phyloP scores from a whole-genome alignment of 2,797 vertebrate species.

The Vultur gryphus region DNA sequence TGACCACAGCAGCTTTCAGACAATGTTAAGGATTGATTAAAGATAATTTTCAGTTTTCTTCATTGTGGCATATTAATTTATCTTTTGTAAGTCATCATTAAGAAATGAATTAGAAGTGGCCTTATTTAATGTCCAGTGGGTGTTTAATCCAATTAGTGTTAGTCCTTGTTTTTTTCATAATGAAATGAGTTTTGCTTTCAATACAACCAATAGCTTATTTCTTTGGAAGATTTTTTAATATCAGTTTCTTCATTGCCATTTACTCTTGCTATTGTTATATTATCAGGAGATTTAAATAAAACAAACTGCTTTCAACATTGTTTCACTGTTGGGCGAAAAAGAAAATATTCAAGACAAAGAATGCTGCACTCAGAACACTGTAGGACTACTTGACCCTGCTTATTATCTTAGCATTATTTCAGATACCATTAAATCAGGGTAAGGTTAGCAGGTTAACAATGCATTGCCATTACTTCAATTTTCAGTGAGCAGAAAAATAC shows the following conservation, averaged over 20 bases:
- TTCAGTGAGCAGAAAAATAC: neutral
- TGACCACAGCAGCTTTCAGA: neutral
- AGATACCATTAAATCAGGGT: neutral
- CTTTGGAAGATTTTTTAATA: neutral
- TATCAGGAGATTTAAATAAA: neutral
- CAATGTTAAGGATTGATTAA: neutral
- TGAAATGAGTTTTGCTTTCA: neutral
- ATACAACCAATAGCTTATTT: neutral
- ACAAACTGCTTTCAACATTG: neutral
- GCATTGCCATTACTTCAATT: neutral
- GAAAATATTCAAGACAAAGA: slow-evolving; percentile 9
- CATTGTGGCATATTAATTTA: neutral
- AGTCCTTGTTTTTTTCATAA: neutral
- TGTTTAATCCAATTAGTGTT: slow-evolving; percentile 3
- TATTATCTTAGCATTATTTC: slow-evolving; percentile 24
- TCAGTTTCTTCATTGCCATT: slow-evolving; percentile 3
- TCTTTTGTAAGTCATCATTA: neutral
- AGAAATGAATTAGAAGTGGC: neutral
- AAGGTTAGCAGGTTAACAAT: neutral
- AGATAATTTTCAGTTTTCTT: neutral
- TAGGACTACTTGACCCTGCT: neutral
- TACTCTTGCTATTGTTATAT: neutral
- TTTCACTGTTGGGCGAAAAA: neutral
- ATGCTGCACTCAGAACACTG: neutral
- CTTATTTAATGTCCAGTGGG: neutral